Evolutionary conservation across 2,888 invertebrate species (phyloP).

Genomic region (Nysson spinosus): DNA sequence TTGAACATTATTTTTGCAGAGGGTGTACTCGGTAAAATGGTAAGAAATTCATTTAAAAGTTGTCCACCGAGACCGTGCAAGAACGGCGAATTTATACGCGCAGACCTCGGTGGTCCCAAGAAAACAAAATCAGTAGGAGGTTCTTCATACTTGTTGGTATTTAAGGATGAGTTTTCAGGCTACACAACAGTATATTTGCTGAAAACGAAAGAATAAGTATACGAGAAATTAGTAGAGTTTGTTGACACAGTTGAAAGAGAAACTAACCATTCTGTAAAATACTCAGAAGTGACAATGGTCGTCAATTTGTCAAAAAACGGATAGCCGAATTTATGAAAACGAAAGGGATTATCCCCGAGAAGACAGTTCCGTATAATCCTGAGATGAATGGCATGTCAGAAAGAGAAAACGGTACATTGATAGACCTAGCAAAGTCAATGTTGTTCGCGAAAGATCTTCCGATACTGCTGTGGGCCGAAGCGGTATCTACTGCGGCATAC

Average conservation of each 20-base stretch:
- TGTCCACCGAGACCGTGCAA: background rate
- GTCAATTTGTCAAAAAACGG: conserved; percentile 1
- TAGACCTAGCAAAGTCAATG: background rate
- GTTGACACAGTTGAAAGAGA: background rate
- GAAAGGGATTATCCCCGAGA: background rate
- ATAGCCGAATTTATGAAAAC: background rate
- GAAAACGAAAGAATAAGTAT: background rate
- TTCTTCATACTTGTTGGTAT: background rate
- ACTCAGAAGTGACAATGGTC: conserved; percentile 1
- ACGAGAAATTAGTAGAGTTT: conserved; percentile 3
- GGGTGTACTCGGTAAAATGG: background rate
- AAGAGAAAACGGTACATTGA: background rate
- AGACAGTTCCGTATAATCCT: background rate
- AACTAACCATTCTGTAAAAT: background rate
- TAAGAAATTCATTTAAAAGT: background rate
- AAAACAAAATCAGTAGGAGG: background rate
- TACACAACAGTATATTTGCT: conserved; percentile 2
- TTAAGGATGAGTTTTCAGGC: conserved; percentile 5
- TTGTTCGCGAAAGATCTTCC: background rate
- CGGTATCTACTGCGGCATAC: background rate
- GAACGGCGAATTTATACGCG: background rate
- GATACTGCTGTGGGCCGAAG: background rate
- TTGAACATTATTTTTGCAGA: background rate
- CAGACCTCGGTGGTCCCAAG: no score
- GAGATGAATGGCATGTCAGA: background rate